Evolutionary conservation across 2,888 invertebrate genomes (phyloP), one percentile per base, ranked within the genome.

Genomic region (Callinectes sapidus): DNA sequence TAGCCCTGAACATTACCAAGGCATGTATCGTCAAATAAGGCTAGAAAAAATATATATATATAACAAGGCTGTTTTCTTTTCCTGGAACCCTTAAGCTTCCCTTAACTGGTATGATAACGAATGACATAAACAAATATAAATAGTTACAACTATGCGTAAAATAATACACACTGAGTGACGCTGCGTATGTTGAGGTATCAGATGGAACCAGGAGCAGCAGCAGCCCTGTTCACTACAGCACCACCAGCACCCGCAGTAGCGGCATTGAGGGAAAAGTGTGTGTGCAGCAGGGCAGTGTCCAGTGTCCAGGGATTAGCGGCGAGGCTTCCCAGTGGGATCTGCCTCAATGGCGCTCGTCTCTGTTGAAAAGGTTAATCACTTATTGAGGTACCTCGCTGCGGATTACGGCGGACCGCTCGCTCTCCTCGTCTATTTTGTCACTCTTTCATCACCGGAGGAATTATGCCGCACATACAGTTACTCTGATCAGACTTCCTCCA

Each of bases 321-420:
- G 42, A 61, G 42, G 89, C 28, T 35, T 18, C 66, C 28, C 71
- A 48, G 13, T 42, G 35, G 42, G 77, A 39, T 39, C 71, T 1
- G 71, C 89, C 71, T 89, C 89, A 89, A 89, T 89, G 28, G 89
- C 77, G 71, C 71, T 71, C 71, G 48, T 89, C 77, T 71, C 89
- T 81, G 81, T 71, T 89, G 71, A 89, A 89, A 89, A 89, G 89
- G 89, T 89, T 89, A 89, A 89, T 88, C 88, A 88, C 88, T 88
- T 66, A 81, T 35, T 89, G 89, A 89, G 89, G 89, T 66, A 16
- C 66, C 89, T 61, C 35, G 66, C 48, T 35, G 66, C 54, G 32
- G 66, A 66, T 89, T 89, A 66, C 66, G 42, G 87, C 87, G 87
- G 87, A 28, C 48, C 48, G 87, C 28, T n/a, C 48, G 87, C 28